A percentile compares a stretch with the other conserved stretches of the same genome.
Conservation (phyloP, 2,113 vertebrate genomes). For the Colinus virginianus region DNA sequence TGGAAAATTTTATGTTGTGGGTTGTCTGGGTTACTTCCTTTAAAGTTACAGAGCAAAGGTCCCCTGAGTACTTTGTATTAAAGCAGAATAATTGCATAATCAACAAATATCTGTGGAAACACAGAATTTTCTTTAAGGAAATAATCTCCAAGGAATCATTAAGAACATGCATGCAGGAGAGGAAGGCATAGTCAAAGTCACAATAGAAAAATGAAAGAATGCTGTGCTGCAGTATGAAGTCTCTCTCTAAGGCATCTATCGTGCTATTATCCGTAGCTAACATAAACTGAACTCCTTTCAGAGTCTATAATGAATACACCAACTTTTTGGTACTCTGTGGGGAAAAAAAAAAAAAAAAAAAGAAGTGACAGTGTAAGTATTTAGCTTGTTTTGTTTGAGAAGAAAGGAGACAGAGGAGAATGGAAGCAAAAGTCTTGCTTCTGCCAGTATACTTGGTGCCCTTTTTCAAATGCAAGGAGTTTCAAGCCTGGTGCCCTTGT, state of each 20-base stretch:
- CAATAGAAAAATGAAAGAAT: neutral
- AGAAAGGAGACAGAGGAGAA: neutral
- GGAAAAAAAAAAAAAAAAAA: neutral
- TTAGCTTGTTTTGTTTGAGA: neutral
- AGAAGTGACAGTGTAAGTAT: neutral
- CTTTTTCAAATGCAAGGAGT: neutral
- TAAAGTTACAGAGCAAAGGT: conserved; percentile 40
- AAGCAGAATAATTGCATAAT: conserved; percentile 11
- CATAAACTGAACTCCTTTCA: neutral
- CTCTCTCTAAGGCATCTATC: neutral
- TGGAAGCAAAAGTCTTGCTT: neutral
- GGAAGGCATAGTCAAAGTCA: neutral
- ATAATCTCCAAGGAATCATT: neutral
- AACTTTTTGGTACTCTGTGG: neutral
- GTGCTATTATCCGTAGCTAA: neutral
- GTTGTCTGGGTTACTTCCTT: conserved; percentile 60
- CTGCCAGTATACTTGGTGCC: neutral
- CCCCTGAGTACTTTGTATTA: neutral
- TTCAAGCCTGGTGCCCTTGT: neutral
- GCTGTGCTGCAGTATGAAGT: neutral
- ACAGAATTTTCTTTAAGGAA: conserved; percentile 2
- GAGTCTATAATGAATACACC: neutral
- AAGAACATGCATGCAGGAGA: neutral
- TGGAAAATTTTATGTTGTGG: conserved; percentile 62
- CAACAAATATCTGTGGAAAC: conserved; percentile 30